Conservation (phyloP, 2,888 invertebrate species). For the Drosophila eohydei region DNA sequence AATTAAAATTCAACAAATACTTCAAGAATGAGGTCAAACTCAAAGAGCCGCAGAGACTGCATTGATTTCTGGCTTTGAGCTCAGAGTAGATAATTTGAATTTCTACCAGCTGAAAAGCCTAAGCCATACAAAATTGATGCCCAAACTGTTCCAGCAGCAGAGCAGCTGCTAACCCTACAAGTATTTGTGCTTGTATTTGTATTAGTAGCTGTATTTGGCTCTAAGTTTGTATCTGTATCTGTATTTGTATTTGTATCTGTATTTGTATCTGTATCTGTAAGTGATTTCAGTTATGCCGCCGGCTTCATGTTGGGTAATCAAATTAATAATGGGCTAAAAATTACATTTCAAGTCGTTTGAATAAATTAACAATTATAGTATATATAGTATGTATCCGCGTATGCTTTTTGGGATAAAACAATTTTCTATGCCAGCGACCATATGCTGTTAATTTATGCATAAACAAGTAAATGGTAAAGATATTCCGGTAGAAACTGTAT, state of each 20-base stretch:
- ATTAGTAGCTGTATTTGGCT: slow-evolving; percentile 4
- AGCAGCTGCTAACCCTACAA: slow-evolving; percentile 4
- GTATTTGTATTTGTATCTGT: not conserved
- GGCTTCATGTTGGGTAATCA: slow-evolving; percentile 71
- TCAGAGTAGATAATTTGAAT: slow-evolving; percentile 18
- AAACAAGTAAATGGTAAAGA: slow-evolving; percentile 40
- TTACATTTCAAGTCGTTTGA: slow-evolving; percentile 77
- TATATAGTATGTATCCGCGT: not conserved
- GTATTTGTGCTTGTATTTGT: slow-evolving; percentile 37
- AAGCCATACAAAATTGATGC: slow-evolving; percentile 20
- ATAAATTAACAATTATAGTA: slow-evolving; percentile 82
- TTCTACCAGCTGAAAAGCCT: slow-evolving; percentile 3
- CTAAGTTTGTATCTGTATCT: not conserved
- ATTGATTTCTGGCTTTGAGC: slow-evolving; percentile 1
- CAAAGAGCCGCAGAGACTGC: not conserved
- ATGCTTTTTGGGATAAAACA: slow-evolving; percentile 17
- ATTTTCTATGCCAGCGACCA: slow-evolving; percentile 50
- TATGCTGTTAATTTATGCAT: slow-evolving; percentile 41
- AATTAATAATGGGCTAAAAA: slow-evolving; percentile 78
- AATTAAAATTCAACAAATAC: slow-evolving; percentile 6
- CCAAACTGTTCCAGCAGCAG: slow-evolving; percentile 14
- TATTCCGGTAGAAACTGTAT: slow-evolving; percentile 48
- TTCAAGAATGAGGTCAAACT: slow-evolving; percentile 7
- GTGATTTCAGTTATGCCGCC: slow-evolving; percentile 39
- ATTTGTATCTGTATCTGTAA: slow-evolving; percentile 43